A percentile compares a stretch with the other conserved stretches of the same genome.
Conservation (phyloP, 2,113 vertebrate species). For the western clawed frog (Xenopus tropicalis) region UCB_Xtro_10.0 CM004450.2:84117001-84117500, state of each 20-base stretch:
- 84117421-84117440: background rate
- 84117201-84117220: too few relatives aligned
- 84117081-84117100: background rate
- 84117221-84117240: background rate
- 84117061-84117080: background rate
- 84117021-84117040: background rate
- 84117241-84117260: background rate
- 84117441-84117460: background rate
- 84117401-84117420: background rate
- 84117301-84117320: background rate
- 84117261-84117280: background rate
- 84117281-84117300: background rate
- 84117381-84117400: background rate
- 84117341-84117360: background rate
- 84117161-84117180: background rate
- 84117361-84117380: background rate
- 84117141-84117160: background rate
- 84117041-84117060: constrained; percentile 4
- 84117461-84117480: background rate
- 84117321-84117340: constrained; percentile 2
- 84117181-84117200: background rate
- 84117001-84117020: background rate
- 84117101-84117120: background rate
- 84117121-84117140: background rate
- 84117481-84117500: background rate